Evolutionary conservation across 2,113 vertebrate species (phyloP).

Genomic region (Indicator maculatus): DNA sequence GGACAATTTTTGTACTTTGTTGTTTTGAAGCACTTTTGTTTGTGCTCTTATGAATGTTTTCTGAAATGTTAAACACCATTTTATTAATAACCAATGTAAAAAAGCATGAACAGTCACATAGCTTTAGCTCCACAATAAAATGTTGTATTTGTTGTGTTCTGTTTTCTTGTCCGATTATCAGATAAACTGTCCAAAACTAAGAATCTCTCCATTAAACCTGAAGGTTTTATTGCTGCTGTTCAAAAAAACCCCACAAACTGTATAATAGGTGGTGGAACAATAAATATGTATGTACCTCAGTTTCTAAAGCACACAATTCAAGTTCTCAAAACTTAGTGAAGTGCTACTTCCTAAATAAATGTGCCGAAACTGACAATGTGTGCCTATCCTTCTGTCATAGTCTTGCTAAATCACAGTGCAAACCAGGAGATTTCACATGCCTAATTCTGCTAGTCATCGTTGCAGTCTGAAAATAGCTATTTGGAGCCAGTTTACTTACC

Average conservation of each 20-base stretch:
- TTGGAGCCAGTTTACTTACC: not conserved
- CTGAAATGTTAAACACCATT: constrained; percentile 29
- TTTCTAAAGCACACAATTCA: constrained; percentile 8
- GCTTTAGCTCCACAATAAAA: constrained; percentile 66
- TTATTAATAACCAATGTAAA: constrained; percentile 51
- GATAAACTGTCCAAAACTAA: not conserved
- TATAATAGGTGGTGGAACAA: not conserved
- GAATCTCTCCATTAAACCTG: constrained; percentile 21
- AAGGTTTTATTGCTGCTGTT: constrained; percentile 24
- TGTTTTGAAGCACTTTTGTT: constrained; percentile 30
- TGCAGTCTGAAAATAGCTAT: not conserved
- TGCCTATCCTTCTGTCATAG: not conserved
- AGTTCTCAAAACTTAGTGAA: constrained; percentile 36
- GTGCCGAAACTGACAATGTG: constrained; percentile 13
- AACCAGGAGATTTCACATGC: not conserved
- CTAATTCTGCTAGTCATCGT: not conserved
- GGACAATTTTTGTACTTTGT: not conserved
- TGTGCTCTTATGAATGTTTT: constrained; percentile 33
- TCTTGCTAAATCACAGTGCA: not conserved
- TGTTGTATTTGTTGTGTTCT: constrained; percentile 36
- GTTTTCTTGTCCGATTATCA: constrained; percentile 41
- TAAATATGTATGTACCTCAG: not conserved
- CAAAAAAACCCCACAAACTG: not conserved
- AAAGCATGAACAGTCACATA: constrained; percentile 54
- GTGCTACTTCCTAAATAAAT: constrained; percentile 51